phyloP scores from a whole-genome alignment of 2,113 vertebrate species.

The Sakesphorus luctuosus region DNA sequence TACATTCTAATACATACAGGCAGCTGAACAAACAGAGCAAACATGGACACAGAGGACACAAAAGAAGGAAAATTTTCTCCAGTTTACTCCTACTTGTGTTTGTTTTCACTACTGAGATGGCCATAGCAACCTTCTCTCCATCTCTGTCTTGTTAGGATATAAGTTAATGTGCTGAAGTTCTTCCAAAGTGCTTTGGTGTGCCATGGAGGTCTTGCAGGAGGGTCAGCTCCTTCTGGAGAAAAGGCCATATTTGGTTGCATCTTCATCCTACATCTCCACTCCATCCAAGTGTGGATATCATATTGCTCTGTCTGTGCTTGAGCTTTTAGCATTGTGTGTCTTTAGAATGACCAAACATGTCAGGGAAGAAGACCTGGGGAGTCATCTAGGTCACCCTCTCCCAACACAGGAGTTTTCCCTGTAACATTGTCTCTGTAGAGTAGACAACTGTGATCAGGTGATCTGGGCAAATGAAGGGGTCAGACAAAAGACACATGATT shows the following conservation, averaged over 20 bases:
- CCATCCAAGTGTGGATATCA: neutral
- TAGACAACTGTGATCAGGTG: neutral
- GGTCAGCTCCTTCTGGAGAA: neutral
- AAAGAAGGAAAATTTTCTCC: neutral
- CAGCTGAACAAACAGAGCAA: neutral
- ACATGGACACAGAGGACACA: neutral
- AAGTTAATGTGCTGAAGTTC: neutral
- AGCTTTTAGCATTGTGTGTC: neutral
- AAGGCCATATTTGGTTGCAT: neutral
- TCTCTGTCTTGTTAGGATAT: neutral
- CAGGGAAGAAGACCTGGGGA: neutral
- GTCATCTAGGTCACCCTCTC: neutral
- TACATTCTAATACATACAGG: neutral
- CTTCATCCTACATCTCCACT: neutral
- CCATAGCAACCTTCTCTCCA: neutral
- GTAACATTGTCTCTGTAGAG: rapidly evolving
- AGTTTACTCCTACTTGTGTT: neutral
- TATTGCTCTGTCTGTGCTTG: neutral
- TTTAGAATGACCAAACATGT: neutral
- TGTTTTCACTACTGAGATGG: neutral
- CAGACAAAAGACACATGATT: constrained; percentile 47
- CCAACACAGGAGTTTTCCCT: rapidly evolving
- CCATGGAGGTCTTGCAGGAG: neutral
- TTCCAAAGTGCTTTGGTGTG: neutral
- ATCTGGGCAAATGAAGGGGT: constrained; percentile 24